Conservation (phyloP, 2,113 vertebrate species). For the Thunnus maccoyii region DNA sequence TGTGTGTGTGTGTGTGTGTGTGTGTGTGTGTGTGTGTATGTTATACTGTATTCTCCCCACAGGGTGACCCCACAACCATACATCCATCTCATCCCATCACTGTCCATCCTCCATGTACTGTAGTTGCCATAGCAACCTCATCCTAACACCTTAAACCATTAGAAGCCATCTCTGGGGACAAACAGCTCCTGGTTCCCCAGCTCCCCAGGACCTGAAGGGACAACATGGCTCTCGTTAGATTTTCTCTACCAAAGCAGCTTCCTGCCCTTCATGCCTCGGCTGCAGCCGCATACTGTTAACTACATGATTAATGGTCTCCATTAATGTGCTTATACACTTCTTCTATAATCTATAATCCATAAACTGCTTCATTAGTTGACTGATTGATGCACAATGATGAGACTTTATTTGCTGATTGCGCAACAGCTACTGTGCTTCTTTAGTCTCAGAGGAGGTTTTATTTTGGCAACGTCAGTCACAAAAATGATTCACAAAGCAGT, state of each 20-base stretch:
- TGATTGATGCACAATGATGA: slow-evolving; percentile 51
- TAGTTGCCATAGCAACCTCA: slow-evolving; percentile 47
- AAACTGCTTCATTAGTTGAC: slow-evolving; percentile 59
- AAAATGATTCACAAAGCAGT: background rate
- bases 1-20: background rate
- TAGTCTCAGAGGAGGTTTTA: slow-evolving; percentile 63
- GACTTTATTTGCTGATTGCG: slow-evolving; percentile 48
- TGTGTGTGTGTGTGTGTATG: background rate
- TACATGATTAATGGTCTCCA: slow-evolving; percentile 77
- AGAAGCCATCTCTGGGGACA: slow-evolving; percentile 16
- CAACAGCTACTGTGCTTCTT: slow-evolving; percentile 71
- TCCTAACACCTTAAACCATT: slow-evolving; percentile 38
- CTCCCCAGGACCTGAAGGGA: slow-evolving; percentile 11
- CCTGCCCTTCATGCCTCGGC: slow-evolving; percentile 47
- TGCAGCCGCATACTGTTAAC: slow-evolving; percentile 65
- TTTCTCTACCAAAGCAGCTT: slow-evolving; percentile 61
- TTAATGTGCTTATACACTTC: slow-evolving; percentile 76
- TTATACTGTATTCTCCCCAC: slow-evolving; percentile 22
- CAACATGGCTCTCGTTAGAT: slow-evolving; percentile 9
- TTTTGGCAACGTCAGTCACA: background rate
- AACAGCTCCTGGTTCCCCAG: background rate
- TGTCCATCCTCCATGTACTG: background rate
- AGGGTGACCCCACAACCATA: slow-evolving; percentile 8
- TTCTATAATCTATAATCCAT: slow-evolving; percentile 65
- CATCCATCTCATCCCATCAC: slow-evolving; percentile 28